phyloP scores from a whole-genome alignment of 2,888 invertebrate species.

The Elysia crispata region DNA sequence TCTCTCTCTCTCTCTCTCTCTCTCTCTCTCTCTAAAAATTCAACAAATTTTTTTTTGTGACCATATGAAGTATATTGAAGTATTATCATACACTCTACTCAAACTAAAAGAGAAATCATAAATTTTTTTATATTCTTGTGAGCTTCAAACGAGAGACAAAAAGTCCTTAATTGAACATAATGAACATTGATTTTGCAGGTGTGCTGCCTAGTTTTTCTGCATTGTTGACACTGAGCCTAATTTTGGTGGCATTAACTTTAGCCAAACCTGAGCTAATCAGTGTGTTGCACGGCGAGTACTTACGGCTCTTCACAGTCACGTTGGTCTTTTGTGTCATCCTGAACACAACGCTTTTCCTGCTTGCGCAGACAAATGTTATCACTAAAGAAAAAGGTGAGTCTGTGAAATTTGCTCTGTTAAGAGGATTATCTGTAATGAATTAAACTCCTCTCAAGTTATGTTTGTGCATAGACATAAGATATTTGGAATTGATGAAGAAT shows the following conservation, averaged over 20 bases:
- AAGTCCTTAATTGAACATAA: neutral
- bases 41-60: too few relatives aligned
- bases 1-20: too few relatives aligned
- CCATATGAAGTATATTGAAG: too few relatives aligned
- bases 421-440: neutral
- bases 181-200: neutral
- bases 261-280: conserved; percentile 35
- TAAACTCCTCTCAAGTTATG: too few relatives aligned
- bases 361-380: neutral
- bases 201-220: conserved; percentile 17
- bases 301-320: conserved; percentile 24
- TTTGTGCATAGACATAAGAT: too few relatives aligned
- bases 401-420: neutral
- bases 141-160: neutral
- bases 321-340: conserved; percentile 23
- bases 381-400: conserved; percentile 17
- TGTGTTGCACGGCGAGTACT: conserved; percentile 32
- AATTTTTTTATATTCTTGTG: too few relatives aligned
- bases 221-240: conserved; percentile 6
- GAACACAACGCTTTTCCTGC: conserved; percentile 1
- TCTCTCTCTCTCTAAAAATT: too few relatives aligned
- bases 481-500: too few relatives aligned
- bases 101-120: too few relatives aligned
- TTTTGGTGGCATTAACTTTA: conserved; percentile 32
- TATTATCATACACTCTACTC: too few relatives aligned